A percentile compares a stretch with the other conserved stretches of the same genome.
Evolutionary conservation across 2,888 invertebrate species (phyloP).

Genomic region (Tyria jacobaeae): DNA sequence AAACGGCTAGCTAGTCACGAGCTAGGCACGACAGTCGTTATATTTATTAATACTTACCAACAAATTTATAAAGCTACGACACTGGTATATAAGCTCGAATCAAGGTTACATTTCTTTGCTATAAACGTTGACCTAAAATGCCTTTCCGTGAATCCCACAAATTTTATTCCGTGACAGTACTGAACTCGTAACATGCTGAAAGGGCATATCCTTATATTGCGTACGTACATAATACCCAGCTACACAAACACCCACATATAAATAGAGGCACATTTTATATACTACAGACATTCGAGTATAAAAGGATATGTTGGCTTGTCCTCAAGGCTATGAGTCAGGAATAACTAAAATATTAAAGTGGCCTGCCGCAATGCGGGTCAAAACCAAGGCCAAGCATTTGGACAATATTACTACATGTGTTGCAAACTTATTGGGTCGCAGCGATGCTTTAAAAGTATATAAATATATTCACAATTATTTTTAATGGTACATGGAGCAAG

Average conservation of each 20-base stretch:
- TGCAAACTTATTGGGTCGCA: constrained; percentile 33
- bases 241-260: constrained; percentile 1
- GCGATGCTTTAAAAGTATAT: constrained; percentile 1
- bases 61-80: too few relatives aligned
- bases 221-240: neutral
- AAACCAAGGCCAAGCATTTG: constrained; percentile 50
- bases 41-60: too few relatives aligned
- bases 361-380: constrained; percentile 58
- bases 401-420: constrained; percentile 35
- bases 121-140: neutral
- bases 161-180: neutral
- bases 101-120: too few relatives aligned
- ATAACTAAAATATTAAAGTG: constrained; percentile 62
- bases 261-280: constrained; percentile 7
- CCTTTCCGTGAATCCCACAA: neutral
- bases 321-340: constrained; percentile 44
- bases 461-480: neutral
- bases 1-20: too few relatives aligned
- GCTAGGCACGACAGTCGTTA: too few relatives aligned
- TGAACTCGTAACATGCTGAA: constrained; percentile 8
- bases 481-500: too few relatives aligned
- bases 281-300: constrained; percentile 3
- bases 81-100: too few relatives aligned
- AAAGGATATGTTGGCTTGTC: constrained; percentile 14
- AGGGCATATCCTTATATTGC: neutral